A percentile compares a stretch with the other conserved stretches of the same genome.
Evolutionary conservation across 2,888 invertebrate species (phyloP).

Genomic region (Linnaemya tessellans): DNA sequence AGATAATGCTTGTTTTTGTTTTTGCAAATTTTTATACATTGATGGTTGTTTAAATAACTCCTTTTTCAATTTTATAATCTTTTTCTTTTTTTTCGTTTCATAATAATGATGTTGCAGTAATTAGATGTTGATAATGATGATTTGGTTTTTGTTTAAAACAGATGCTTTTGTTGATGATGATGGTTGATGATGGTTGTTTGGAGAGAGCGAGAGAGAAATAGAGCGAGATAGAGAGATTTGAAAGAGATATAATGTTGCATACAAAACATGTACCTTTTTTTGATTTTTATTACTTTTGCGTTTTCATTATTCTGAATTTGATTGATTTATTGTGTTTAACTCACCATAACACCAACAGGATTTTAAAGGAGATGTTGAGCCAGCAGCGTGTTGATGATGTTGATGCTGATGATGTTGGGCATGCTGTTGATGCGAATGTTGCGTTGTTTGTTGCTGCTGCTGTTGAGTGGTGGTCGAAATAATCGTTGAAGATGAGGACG

Average conservation of each 20-base stretch:
- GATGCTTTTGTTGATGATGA: conserved; percentile 51
- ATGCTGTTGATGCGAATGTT: conserved; percentile 73
- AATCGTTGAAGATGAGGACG: conserved; percentile 64
- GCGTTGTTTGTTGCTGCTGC: conserved; percentile 74
- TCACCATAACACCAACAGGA: conserved; percentile 84
- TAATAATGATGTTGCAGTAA: conserved; percentile 57
- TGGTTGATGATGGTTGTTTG: conserved; percentile 44
- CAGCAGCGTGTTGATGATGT: conserved; percentile 74
- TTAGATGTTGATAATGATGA: conserved; percentile 55
- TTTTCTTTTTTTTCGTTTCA: conserved; percentile 10
- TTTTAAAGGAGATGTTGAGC: conserved; percentile 78
- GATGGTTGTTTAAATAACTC: conserved; percentile 2
- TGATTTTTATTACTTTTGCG: conserved; percentile 36
- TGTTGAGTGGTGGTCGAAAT: conserved; percentile 61
- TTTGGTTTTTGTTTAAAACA: conserved; percentile 22
- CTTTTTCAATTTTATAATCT: conserved; percentile 33
- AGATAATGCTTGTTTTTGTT: conserved; percentile 6
- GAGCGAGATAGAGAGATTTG: not conserved
- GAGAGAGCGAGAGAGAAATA: conserved; percentile 5
- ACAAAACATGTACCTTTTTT: conserved; percentile 55
- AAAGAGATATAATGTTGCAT: conserved; percentile 47
- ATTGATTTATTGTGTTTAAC: conserved; percentile 74
- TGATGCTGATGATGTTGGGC: conserved; percentile 74
- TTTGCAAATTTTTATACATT: not conserved
- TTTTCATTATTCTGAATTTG: conserved; percentile 43